These are phyloP conservation scores for Acanthornis magna DNA, from an alignment of 2,797 vertebrate species.

Conservation along the genomic window DNA sequence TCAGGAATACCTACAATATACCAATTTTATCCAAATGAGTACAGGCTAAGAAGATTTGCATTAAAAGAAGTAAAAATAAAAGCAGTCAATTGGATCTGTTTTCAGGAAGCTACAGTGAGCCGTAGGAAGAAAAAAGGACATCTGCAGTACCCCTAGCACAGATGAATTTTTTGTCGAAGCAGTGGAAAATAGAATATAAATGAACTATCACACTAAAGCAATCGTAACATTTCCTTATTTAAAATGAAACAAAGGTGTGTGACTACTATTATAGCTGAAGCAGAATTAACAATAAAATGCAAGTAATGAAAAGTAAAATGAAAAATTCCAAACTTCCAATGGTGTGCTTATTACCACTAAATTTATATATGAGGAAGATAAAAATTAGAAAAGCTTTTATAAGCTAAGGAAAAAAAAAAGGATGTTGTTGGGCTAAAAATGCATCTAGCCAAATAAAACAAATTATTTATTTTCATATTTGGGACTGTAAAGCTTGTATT, in stretches of 20 bases:
- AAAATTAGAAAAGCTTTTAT: background rate
- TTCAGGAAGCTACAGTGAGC: background rate
- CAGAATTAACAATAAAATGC: background rate
- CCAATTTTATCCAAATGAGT: background rate
- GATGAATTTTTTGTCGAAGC: background rate
- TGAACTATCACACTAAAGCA: background rate
- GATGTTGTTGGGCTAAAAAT: background rate
- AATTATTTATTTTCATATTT: background rate
- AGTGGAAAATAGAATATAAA: background rate
- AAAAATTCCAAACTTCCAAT: background rate
- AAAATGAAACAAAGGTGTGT: background rate
- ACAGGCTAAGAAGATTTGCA: background rate
- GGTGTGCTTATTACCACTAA: background rate
- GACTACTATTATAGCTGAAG: background rate
- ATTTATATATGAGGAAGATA: background rate
- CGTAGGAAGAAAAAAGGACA: background rate
- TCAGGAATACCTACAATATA: background rate
- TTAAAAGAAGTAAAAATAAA: background rate
- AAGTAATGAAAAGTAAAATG: background rate
- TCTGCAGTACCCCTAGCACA: background rate
- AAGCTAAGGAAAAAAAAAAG: background rate
- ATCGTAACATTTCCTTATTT: background rate
- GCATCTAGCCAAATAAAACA: background rate
- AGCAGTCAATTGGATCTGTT: background rate
- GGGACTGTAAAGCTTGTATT: background rate